phyloP scores from a whole-genome alignment of 2,113 vertebrate genomes.

The Mormyrus iriodes region DNA sequence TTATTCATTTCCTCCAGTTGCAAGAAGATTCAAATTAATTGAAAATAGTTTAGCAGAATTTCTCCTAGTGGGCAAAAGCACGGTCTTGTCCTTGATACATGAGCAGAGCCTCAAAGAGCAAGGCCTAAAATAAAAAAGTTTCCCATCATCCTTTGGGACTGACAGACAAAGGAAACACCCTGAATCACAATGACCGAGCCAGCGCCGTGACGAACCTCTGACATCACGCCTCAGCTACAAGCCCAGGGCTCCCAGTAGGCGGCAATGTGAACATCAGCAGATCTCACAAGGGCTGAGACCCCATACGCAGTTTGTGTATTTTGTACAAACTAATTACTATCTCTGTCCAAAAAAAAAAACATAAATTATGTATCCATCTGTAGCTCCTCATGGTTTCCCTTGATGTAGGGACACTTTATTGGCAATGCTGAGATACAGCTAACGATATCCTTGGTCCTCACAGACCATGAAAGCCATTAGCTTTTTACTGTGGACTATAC shows the following conservation, averaged over 20 bases:
- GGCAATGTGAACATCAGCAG: neutral
- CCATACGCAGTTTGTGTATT: neutral
- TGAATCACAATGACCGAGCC: neutral
- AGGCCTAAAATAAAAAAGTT: neutral
- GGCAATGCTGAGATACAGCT: neutral
- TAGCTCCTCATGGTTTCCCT: neutral
- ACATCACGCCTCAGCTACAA: neutral
- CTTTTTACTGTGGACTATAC: neutral
- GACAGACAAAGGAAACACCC: neutral
- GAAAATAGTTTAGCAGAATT: neutral
- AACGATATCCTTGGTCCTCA: neutral
- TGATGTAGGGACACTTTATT: neutral
- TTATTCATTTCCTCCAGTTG: neutral
- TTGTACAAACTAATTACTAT: constrained; percentile 6
- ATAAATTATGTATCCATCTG: neutral
- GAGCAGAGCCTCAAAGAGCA: neutral
- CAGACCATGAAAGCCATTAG: neutral
- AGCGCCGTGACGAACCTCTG: neutral
- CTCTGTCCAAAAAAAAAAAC: neutral
- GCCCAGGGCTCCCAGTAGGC: neutral
- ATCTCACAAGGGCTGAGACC: neutral
- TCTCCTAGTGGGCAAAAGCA: neutral
- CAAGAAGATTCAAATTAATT: neutral
- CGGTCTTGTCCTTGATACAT: neutral
- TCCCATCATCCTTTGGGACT: neutral